Base-by-base conservation (phyloP, 1,140 invertebrate genomes). In the Drosophila carrolli region DNA sequence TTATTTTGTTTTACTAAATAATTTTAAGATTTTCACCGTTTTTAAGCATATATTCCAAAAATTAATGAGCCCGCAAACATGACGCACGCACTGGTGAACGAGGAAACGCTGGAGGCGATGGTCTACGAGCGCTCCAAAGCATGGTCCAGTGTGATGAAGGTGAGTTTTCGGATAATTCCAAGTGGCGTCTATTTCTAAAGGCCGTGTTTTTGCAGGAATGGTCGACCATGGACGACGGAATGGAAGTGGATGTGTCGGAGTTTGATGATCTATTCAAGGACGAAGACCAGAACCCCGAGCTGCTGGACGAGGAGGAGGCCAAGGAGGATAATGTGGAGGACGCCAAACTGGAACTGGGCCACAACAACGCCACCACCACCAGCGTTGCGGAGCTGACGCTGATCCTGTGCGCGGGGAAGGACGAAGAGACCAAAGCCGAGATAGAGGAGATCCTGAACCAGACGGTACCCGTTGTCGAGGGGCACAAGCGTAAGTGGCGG, bases 401-500 rank as follows among this genome's bases (percentile, higher is more conserved):
- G 7, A 67, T 89, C 37, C 48, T 89, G 6, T 78, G 55, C 43
- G 55, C 44, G 0, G 66, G 54, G 1, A 65, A 80, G 14, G 60
- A 84, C 10, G 63, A 79, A 23, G 66, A 55, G 23, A 32, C 37
- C 23, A 65, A 66, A 37, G 56, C 38, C 9, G 77, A 81, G 35
- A 58, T 85, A 10, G 46, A 81, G 29, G 65, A 89, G 41, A 77
- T 91, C 5, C 43, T 91, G 0, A 75, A 91, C 37, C 70, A 89
- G 54, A 91, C 90, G 0, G n/a, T 82, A 16, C 90, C 90, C 9
- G 63, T 91, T 5, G 63, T 91, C 0, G 58, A 88, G 61, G 86
- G 80, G 35, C 90, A 91, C 51, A 71, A 73, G 37, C 86, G 90
- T 37, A 90, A 89, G 35, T 82, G 80, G 81, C 78, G 78, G 19